Evolutionary conservation across 2,888 invertebrate genomes (phyloP).

Genomic region (Hoplodrina blanda): DNA sequence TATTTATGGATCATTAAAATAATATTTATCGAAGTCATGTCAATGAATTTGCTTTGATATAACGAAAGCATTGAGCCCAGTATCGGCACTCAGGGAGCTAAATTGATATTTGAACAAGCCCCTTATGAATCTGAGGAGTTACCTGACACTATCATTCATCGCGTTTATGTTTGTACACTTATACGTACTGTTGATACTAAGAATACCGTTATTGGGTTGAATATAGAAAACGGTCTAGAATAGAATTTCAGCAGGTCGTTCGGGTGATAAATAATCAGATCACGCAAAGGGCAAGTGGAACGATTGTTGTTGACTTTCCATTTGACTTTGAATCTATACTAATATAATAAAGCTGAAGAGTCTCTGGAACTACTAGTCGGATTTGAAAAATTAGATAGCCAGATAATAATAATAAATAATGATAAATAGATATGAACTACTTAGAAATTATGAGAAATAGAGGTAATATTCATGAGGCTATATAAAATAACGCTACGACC

Average conservation of each 20-base stretch:
- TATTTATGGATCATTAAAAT: slow-evolving; percentile 3
- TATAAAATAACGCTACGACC: too few species aligned
- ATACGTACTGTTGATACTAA: not conserved
- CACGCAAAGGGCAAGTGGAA: not conserved
- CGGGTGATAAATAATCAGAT: not conserved
- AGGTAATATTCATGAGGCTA: too few species aligned
- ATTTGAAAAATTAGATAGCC: too few species aligned
- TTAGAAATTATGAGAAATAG: too few species aligned
- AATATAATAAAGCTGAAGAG: too few species aligned
- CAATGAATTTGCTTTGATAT: slow-evolving; percentile 21
- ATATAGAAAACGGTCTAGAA: not conserved
- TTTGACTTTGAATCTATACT: not conserved
- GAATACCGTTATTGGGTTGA: not conserved
- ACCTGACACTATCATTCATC: not conserved
- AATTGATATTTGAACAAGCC: slow-evolving; percentile 36
- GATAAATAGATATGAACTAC: too few species aligned
- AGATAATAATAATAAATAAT: too few species aligned
- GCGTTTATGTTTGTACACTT: slow-evolving; percentile 1
- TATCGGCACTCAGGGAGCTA: slow-evolving; percentile 3
- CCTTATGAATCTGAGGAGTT: slow-evolving; percentile 3
- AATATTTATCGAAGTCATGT: not conserved
- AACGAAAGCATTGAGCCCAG: not conserved
- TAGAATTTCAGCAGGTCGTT: slow-evolving; percentile 5
- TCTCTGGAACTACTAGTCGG: too few species aligned
- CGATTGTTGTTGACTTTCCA: not conserved